Evolutionary conservation across 2,888 invertebrate genomes (phyloP), one percentile per base, ranked within the genome.

Genomic region (Xiphydria camelus): DNA sequence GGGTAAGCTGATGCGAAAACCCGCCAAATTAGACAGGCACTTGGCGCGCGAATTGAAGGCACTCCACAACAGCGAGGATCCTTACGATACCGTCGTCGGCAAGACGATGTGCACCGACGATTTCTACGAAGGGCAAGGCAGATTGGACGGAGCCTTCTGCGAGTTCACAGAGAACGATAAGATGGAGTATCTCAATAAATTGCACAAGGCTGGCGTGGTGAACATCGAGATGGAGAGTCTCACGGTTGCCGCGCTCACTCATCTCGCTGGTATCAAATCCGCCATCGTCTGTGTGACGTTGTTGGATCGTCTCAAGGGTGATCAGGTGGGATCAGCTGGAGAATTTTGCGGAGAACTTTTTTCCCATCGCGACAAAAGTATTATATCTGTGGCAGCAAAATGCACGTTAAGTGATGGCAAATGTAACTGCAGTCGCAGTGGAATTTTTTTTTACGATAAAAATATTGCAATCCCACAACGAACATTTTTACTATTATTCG

Each of bases 151-250:
- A 1, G 96, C 96, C 3, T 96, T 97, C 78, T 97, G 97, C 76
- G 94, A 95, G 63, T 96, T 92, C 78, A 85, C 84, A 2, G 90
- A 91, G 69, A 77, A 82, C n/a, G 95, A 98, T 54, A 96, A 95
- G 77, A 85, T 91, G 83, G 86, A 86, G 35, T 98, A 93, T 73
- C 78, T 98, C 61, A 83, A 84, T 57, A 81, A 84, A 55, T 70
- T 94, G 50, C 84, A 86, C 53, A 82, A 85, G 49, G 78, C 84
- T 35, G 94, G 94, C 2, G 91, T 98, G 9, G 84, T 89, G 17
- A 98, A 98, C 76, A 95, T 98, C 62, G 98, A 98, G 79, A 96
- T 96, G 97, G 98, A 98, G 78, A 89, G 91, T 25, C 82, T 93
- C 5, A 89, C 91, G 9, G 96, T 98, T 73, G 92, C 95, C 0